phyloP scores from a whole-genome alignment of 2,113 vertebrate species.

The Eulacestoma nigropectus region DNA sequence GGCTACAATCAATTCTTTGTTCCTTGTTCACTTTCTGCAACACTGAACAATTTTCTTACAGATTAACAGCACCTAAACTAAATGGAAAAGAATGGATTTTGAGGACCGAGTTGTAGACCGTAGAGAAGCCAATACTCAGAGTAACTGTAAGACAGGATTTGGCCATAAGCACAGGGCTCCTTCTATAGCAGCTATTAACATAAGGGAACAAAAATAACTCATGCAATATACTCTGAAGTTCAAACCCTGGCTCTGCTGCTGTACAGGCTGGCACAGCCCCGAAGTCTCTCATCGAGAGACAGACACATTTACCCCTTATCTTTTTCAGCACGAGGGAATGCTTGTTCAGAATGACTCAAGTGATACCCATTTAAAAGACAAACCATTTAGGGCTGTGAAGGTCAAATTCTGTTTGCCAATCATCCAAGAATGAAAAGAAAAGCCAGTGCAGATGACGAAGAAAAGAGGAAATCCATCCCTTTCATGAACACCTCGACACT shows the following conservation, averaged over 20 bases:
- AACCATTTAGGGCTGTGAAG: not conserved
- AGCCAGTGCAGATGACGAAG: not conserved
- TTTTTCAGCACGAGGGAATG: not conserved
- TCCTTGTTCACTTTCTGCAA: not conserved
- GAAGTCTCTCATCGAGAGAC: not conserved
- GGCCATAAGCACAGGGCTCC: not conserved
- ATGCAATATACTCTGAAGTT: not conserved
- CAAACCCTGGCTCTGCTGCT: not conserved
- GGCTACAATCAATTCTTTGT: not conserved
- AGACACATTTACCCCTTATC: conserved; percentile 9
- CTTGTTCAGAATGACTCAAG: not conserved
- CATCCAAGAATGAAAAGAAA: not conserved
- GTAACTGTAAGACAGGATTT: not conserved
- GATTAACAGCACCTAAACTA: not conserved
- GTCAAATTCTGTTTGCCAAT: not conserved
- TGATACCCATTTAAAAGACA: not conserved
- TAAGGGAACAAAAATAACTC: conserved; percentile 37
- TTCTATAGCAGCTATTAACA: conserved; percentile 22
- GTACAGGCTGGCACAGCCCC: not conserved
- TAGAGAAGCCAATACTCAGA: not conserved
- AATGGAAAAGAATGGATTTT: not conserved
- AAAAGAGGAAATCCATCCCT: not conserved
- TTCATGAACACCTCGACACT: not conserved
- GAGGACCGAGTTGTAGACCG: not conserved
- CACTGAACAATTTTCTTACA: not conserved